Evolutionary conservation across 2,888 invertebrate genomes (phyloP).

Genomic region (Itoplectis maculator): DNA sequence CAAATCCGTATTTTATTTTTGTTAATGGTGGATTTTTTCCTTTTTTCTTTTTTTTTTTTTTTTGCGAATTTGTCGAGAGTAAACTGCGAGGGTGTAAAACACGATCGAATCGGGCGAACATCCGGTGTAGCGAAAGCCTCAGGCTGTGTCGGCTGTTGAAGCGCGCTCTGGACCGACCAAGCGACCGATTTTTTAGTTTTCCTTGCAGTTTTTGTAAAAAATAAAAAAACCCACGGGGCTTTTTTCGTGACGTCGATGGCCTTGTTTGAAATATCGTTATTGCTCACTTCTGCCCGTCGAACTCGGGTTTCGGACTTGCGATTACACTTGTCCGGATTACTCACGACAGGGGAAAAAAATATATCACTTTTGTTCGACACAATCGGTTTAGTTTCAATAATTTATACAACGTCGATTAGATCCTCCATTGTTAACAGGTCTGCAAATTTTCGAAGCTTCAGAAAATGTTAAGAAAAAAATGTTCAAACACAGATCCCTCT

Average conservation of each 20-base stretch:
- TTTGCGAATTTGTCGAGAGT: conserved; percentile 2
- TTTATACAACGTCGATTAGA: not conserved
- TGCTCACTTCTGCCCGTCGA: not conserved
- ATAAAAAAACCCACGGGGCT: conserved; percentile 13
- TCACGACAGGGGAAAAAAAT: not conserved
- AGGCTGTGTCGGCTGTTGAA: conserved; percentile 8
- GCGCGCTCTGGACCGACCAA: not conserved
- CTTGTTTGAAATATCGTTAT: conserved; percentile 2
- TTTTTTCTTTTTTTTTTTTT: conserved; percentile 3
- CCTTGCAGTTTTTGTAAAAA: conserved; percentile 8
- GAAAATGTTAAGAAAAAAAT: no score
- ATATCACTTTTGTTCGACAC: not conserved
- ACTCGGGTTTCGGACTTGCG: not conserved
- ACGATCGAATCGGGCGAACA: conserved; percentile 19
- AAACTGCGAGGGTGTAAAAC: conserved; percentile 27
- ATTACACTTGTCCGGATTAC: conserved; percentile 3
- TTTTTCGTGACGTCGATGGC: conserved; percentile 13
- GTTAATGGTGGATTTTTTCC: conserved; percentile 1
- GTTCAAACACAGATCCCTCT: no score
- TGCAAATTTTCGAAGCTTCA: no score
- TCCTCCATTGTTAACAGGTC: not conserved
- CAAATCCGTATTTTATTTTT: conserved; percentile 19
- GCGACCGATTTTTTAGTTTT: not conserved
- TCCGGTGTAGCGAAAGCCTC: not conserved
- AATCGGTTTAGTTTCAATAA: not conserved